phyloP scores from a whole-genome alignment of 2,797 vertebrate species.

The Cyclura pinguis region DNA sequence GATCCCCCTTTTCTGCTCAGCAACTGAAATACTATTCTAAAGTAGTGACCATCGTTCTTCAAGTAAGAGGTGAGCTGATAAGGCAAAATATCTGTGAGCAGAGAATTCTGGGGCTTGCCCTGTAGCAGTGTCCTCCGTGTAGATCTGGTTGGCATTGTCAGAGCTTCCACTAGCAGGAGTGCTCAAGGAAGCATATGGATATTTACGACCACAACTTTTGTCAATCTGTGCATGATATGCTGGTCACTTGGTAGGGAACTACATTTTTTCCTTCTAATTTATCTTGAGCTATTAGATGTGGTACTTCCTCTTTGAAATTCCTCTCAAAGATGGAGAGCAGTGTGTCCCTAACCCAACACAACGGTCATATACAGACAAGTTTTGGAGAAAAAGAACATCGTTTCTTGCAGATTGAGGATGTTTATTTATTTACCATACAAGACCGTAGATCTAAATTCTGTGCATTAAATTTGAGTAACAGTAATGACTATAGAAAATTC shows the following conservation, averaged over 20 bases:
- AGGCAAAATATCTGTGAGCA: too few species aligned
- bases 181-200: too few species aligned
- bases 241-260: not conserved
- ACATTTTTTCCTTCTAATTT: too few species aligned
- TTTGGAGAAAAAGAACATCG: not conserved
- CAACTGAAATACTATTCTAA: not conserved
- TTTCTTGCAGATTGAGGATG: not conserved
- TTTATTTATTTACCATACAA: not conserved
- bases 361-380: not conserved
- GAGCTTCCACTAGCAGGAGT: not conserved
- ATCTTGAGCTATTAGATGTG: not conserved
- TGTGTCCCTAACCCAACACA: not conserved
- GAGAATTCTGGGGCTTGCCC: not conserved
- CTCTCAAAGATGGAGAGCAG: not conserved
- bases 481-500: not conserved
- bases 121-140: not conserved
- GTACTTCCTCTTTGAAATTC: not conserved
- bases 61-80: not conserved
- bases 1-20: too few species aligned
- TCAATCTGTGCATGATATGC: not conserved
- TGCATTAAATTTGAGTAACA: not conserved
- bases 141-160: not conserved
- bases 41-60: not conserved
- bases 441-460: too few species aligned
- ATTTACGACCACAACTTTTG: not conserved